Base-by-base conservation (phyloP, 2,888 invertebrate species). In the Peribatodes rhomboidaria region DNA sequence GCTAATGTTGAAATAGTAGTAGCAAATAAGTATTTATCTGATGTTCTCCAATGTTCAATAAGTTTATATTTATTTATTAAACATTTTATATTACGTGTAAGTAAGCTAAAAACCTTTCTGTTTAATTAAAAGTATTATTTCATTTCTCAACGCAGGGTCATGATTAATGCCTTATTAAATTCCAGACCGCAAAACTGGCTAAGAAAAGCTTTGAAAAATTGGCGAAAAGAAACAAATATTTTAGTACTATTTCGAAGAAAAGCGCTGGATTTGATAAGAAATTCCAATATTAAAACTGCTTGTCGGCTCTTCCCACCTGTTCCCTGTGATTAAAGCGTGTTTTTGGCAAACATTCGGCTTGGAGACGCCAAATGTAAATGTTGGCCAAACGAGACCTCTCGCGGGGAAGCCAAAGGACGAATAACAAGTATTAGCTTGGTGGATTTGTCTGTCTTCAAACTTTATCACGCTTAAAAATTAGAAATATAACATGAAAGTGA, bases 311-410 rank as follows among this genome's bases (percentile, higher is more conserved):
- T 81, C 69, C 81, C 85, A 86, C 90, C 90, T 90, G 89, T 87
- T 89, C 85, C 78, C 86, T 78, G 86, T 89, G 92, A 91, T 92
- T 92, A 91, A 92, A 91, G 88, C 86, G 85, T 85, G 85, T 87
- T 85, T 78, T 77, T 74, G 75, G 81, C 84, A 87, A 90, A 86
- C 84, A 85, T 72, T 79, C 79, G 77, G 77, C 74, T 77, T 76
- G 78, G 76, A 78, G 80, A 76, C 82, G 83, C 79, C 79, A 77
- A 89, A 90, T 85, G 90, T 86, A 90, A 92, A 92, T 91, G 89
- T 91, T 90, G 77, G 82, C 78, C 77, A 74, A 83, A 81, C 81
- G 80, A 85, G 87, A 85, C 80, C 85, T 86, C 86, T 87, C 84
- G 84, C 84, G 85, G 84, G 72, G 73, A 79, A 83, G 79, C 83